Evolutionary conservation across 2,888 invertebrate genomes (phyloP).

Genomic region (Agrilus mali): DNA sequence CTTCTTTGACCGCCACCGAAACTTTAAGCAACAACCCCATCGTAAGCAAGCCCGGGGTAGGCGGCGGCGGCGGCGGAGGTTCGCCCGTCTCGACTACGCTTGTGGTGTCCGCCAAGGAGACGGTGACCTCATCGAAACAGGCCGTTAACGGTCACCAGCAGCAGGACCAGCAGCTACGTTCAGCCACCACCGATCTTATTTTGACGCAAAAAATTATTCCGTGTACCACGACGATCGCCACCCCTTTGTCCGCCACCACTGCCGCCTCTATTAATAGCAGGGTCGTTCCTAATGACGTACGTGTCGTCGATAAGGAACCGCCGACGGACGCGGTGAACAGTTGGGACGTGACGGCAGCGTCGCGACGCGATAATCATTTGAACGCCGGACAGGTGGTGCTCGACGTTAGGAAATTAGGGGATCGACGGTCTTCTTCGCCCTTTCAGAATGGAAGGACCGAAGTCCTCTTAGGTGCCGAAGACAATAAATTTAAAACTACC

Average conservation of each 20-base stretch:
- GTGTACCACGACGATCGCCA: constrained; percentile 17
- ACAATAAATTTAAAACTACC: constrained; percentile 48
- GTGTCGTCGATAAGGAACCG: constrained; percentile 16
- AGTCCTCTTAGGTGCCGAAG: constrained; percentile 54
- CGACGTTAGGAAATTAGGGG: constrained; percentile 37
- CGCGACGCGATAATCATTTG: not conserved
- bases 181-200: constrained; percentile 17
- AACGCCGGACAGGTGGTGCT: constrained; percentile 16
- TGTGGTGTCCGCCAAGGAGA: constrained; percentile 31
- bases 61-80: constrained; percentile 21
- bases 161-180: constrained; percentile 3
- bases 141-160: constrained; percentile 22
- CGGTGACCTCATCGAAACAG: constrained; percentile 24
- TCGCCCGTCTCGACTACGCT: constrained; percentile 30
- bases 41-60: constrained; percentile 25
- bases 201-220: constrained; percentile 22
- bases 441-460: constrained; percentile 63
- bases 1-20: constrained; percentile 50
- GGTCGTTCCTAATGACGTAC: constrained; percentile 26
- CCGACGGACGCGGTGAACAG: constrained; percentile 7
- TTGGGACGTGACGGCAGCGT: constrained; percentile 1
- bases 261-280: constrained; percentile 13
- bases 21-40: constrained; percentile 40
- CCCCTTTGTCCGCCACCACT: constrained; percentile 3
- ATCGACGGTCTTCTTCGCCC: constrained; percentile 41